Percentiles rank a stretch among this genome's conserved stretches.
These are phyloP conservation scores for Numida meleagris DNA, from an alignment of 2,113 vertebrate species.

Conservation along the genomic window DNA sequence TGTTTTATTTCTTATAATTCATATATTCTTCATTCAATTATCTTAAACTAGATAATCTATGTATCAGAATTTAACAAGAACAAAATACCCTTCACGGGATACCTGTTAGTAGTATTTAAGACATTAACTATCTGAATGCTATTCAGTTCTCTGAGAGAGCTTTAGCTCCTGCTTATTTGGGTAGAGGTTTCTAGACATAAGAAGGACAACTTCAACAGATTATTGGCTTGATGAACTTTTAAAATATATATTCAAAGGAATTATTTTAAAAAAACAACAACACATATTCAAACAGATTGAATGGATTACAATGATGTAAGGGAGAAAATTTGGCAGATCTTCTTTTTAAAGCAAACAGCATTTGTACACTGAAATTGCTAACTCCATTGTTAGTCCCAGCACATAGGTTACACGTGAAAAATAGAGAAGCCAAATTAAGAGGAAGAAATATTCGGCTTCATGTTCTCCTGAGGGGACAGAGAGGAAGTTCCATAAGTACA, in stretches of 20 bases:
- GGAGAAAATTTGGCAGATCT: not conserved
- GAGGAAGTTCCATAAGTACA: not conserved
- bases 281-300: not conserved
- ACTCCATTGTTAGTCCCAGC: not conserved
- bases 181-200: not conserved
- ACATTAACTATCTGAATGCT: not conserved
- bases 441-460: not conserved
- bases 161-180: not conserved
- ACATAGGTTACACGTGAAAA: accelerated
- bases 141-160: not conserved
- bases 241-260: not conserved
- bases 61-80: not conserved
- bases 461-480: not conserved
- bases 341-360: not conserved
- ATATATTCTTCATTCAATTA: not conserved
- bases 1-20: not conserved
- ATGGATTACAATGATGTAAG: not conserved
- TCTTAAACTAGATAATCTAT: not conserved
- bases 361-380: not conserved
- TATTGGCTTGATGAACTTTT: not conserved
- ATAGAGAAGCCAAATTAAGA: not conserved
- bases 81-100: not conserved
- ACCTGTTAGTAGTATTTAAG: not conserved
- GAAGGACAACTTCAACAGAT: not conserved
- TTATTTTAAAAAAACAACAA: not conserved